A percentile compares a stretch with the other conserved stretches of the same genome.
These are phyloP conservation scores for Telmatherina bonti DNA, from an alignment of 2,797 vertebrate genomes.

Conservation along the genomic window DNA sequence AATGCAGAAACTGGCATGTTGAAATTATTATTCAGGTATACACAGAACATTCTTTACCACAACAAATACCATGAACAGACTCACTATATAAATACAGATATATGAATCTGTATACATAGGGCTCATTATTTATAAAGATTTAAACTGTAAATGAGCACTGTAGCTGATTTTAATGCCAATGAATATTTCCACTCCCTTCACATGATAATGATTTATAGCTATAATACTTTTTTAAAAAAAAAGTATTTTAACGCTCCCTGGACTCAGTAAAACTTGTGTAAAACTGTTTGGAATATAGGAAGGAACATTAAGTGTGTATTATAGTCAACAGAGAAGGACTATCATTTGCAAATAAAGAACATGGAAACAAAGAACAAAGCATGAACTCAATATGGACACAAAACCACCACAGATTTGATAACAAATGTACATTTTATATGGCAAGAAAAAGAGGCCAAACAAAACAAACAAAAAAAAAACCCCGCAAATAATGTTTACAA, in stretches of 20 bases:
- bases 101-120: too few relatives aligned
- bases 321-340: slow-evolving; percentile 1
- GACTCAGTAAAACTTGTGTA: neutral
- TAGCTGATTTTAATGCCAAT: neutral
- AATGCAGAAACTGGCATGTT: neutral
- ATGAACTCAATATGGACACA: neutral
- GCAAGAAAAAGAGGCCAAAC: neutral
- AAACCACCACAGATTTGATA: neutral
- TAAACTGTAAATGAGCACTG: neutral
- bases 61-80: slow-evolving; percentile 1
- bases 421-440: neutral
- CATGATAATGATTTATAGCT: too few relatives aligned
- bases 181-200: too few relatives aligned
- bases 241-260: too few relatives aligned
- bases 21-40: slow-evolving; percentile 3
- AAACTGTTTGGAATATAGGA: neutral
- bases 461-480: neutral
- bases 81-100: slow-evolving; percentile 23
- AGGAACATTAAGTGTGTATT: neutral
- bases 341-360: slow-evolving; percentile 3
- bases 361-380: neutral
- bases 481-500: neutral
- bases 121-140: neutral
- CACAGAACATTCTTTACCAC: neutral
- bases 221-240: neutral